These are phyloP conservation scores for Mythimna albipuncta DNA, from an alignment of 2,888 invertebrate species.

Conservation along the genomic window DNA sequence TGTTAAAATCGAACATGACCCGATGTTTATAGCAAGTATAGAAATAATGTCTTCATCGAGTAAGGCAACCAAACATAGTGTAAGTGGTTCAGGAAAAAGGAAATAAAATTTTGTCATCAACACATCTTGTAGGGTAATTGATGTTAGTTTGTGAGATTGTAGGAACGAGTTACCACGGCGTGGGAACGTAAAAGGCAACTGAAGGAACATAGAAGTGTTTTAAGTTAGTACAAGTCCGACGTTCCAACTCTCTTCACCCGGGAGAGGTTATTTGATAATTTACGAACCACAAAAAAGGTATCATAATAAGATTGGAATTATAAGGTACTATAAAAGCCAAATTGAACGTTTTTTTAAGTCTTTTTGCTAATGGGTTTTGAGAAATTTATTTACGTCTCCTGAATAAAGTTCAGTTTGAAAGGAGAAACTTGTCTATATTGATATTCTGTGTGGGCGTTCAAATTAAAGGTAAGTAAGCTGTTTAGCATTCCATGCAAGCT, in stretches of 20 bases:
- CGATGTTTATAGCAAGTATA: neutral
- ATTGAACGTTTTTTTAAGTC: too few species aligned
- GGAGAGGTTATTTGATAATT: too few species aligned
- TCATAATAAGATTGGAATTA: too few species aligned
- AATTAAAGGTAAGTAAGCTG: conserved; percentile 37
- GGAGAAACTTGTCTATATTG: conserved; percentile 1
- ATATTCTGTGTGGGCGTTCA: conserved; percentile 12
- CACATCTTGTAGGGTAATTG: neutral
- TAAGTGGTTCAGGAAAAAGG: neutral
- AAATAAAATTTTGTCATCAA: neutral
- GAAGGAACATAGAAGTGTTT: too few species aligned
- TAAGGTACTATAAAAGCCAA: too few species aligned
- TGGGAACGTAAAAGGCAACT: too few species aligned
- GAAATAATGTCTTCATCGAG: conserved; percentile 32
- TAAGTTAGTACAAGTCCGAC: too few species aligned
- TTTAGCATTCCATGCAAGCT: conserved; percentile 33
- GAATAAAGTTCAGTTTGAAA: conserved; percentile 9
- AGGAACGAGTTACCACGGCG: accelerated
- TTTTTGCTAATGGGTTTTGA: neutral
- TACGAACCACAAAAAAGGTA: too few species aligned
- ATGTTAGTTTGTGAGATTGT: too few species aligned
- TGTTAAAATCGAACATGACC: neutral
- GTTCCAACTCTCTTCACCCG: too few species aligned
- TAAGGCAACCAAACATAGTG: neutral
- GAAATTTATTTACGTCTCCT: neutral